Percentiles rank a stretch among this genome's conserved stretches.
These are phyloP conservation scores for Drosophila yooni DNA, from an alignment of 2,888 invertebrate genomes.

Conservation along the genomic window DNA sequence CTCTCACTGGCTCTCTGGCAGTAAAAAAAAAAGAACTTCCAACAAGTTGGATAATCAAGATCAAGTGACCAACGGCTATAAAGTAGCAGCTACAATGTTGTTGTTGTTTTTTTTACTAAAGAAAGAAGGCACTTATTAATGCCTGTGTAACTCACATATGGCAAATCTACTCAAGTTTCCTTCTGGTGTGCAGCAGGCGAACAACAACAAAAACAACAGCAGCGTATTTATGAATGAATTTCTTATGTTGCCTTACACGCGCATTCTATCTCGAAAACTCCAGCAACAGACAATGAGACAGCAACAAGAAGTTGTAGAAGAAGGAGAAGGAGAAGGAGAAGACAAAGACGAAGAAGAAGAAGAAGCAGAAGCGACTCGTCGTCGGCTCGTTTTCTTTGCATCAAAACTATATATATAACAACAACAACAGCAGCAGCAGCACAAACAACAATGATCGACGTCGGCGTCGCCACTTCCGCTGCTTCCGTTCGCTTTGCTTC, in stretches of 20 bases:
- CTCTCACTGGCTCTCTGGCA: not conserved
- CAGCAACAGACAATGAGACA: slow-evolving; percentile 61
- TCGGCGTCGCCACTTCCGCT: slow-evolving; percentile 75
- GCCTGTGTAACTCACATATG: slow-evolving; percentile 53
- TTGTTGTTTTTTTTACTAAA: not conserved
- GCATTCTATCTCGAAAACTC: slow-evolving; percentile 64
- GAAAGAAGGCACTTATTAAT: slow-evolving; percentile 7
- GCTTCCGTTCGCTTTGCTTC: slow-evolving; percentile 74
- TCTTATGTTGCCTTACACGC: slow-evolving; percentile 83
- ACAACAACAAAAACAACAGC: slow-evolving; percentile 31
- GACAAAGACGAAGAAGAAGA: slow-evolving; percentile 23
- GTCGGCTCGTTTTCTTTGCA: slow-evolving; percentile 62
- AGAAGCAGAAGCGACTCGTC: slow-evolving; percentile 34
- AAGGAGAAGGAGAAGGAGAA: slow-evolving; percentile 26
- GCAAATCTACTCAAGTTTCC: slow-evolving; percentile 72
- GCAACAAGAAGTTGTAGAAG: slow-evolving; percentile 41
- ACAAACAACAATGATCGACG: slow-evolving; percentile 67
- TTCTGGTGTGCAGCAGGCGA: slow-evolving; percentile 34
- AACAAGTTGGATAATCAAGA: slow-evolving; percentile 30
- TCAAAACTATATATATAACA: slow-evolving; percentile 58
- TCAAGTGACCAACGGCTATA: slow-evolving; percentile 43
- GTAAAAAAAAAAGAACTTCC: slow-evolving; percentile 6
- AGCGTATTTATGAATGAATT: slow-evolving; percentile 83
- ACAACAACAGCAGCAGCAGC: slow-evolving; percentile 39
- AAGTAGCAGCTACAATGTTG: slow-evolving; percentile 15